Evolutionary conservation across 2,113 vertebrate genomes (phyloP).

Genomic region (Scomber scombrus): DNA sequence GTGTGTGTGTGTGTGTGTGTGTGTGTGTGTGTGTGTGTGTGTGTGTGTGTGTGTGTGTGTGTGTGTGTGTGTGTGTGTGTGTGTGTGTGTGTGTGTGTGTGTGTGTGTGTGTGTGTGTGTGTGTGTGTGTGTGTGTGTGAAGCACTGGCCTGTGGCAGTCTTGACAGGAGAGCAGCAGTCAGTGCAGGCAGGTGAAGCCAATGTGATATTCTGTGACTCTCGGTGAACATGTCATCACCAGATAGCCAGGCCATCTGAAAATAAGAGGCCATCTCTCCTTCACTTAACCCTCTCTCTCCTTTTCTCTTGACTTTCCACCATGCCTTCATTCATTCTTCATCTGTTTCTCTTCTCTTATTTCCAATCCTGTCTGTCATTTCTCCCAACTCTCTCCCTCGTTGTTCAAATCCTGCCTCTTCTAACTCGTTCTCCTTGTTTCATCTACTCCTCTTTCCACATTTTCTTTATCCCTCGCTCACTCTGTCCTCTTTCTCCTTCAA

Average conservation of each 20-base stretch:
- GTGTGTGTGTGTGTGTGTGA: constrained; percentile 30
- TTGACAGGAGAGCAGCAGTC: constrained; percentile 72
- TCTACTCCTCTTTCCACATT: constrained; percentile 33
- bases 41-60: constrained; percentile 49
- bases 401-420: constrained; percentile 17
- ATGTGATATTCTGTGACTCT: constrained; percentile 71
- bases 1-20: constrained; percentile 42
- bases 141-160: constrained; percentile 66
- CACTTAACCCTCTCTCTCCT: constrained; percentile 38
- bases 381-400: constrained; percentile 6
- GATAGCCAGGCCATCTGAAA: constrained; percentile 60
- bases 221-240: constrained; percentile 63
- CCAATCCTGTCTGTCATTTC: constrained; percentile 2
- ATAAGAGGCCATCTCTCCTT: constrained; percentile 53
- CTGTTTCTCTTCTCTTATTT: constrained; percentile 8
- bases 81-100: constrained; percentile 27
- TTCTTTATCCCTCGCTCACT: constrained; percentile 33
- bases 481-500: not conserved
- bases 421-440: constrained; percentile 22
- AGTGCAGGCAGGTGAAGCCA: constrained; percentile 72
- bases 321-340: constrained; percentile 14
- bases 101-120: constrained; percentile 19
- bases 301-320: constrained; percentile 7
- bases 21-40: constrained; percentile 33
- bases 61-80: constrained; percentile 26